These are phyloP conservation scores for Troglohyphantes excavatus DNA, from an alignment of 2,888 invertebrate species.

Conservation along the genomic window DNA sequence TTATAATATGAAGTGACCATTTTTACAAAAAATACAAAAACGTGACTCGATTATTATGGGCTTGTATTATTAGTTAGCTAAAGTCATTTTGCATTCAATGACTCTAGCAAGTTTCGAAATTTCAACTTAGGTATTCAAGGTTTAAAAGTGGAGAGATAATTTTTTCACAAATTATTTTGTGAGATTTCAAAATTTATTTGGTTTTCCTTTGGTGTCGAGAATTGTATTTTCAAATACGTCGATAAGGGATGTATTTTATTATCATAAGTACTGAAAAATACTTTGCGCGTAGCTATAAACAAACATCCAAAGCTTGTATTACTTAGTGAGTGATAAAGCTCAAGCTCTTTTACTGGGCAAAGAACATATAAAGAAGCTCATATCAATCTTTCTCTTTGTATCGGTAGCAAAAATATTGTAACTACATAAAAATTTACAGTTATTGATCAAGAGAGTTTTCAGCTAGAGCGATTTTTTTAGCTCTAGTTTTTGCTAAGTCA, in stretches of 20 bases:
- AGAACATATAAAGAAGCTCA: conserved; percentile 78
- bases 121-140: background rate
- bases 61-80: background rate
- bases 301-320: conserved; percentile 72
- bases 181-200: background rate
- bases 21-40: background rate
- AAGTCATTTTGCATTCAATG: background rate
- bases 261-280: conserved; percentile 60
- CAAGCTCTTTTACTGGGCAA: conserved; percentile 78
- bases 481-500: conserved; percentile 77
- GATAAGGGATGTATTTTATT: conserved; percentile 34
- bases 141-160: background rate
- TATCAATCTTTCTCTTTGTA: conserved; percentile 69
- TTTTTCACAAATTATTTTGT: background rate
- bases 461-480: conserved; percentile 53
- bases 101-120: background rate
- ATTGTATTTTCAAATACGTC: background rate
- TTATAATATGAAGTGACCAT: background rate
- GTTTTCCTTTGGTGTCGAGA: conserved; percentile 18
- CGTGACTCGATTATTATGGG: background rate
- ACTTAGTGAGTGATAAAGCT: conserved; percentile 75
- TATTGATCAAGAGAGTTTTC: conserved; percentile 76
- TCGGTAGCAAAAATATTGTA: conserved; percentile 78
- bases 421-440: conserved; percentile 77
- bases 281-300: conserved; percentile 73